phyloP scores from a whole-genome alignment of 2,888 invertebrate genomes.

The Idaea dimidiata region DNA sequence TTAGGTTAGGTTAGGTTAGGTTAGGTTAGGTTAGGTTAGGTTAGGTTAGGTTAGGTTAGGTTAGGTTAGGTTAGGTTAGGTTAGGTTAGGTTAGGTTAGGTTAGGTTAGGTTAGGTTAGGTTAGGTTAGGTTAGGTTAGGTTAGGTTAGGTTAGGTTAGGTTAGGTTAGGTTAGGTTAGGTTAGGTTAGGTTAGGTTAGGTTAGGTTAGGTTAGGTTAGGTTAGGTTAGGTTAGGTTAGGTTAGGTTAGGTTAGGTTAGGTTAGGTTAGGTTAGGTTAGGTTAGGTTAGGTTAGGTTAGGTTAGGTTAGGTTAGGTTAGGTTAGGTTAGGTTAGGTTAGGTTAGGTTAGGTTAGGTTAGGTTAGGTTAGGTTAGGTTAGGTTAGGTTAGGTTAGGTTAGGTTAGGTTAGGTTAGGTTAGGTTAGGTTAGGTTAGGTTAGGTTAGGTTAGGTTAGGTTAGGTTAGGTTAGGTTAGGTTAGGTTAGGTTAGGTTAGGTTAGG shows the following conservation, averaged over 20 bases:
- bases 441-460: constrained; percentile 8
- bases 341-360: constrained; percentile 9
- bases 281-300: constrained; percentile 8
- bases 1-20: constrained; percentile 8
- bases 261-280: constrained; percentile 8
- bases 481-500: constrained; percentile 8
- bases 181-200: constrained; percentile 8
- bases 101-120: constrained; percentile 8
- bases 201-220: constrained; percentile 8
- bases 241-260: constrained; percentile 8
- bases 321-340: constrained; percentile 15
- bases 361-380: constrained; percentile 8
- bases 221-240: constrained; percentile 8
- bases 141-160: constrained; percentile 8
- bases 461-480: constrained; percentile 8
- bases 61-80: constrained; percentile 8
- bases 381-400: constrained; percentile 8
- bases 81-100: constrained; percentile 8
- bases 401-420: constrained; percentile 8
- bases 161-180: constrained; percentile 8
- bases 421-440: constrained; percentile 8
- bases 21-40: constrained; percentile 8
- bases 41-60: constrained; percentile 8
- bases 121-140: constrained; percentile 8
- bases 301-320: constrained; percentile 11